Percentiles rank a stretch among this genome's conserved stretches.
These are phyloP conservation scores for Steatornis caripensis DNA, from an alignment of 2,113 vertebrate genomes.

Conservation along the genomic window DNA sequence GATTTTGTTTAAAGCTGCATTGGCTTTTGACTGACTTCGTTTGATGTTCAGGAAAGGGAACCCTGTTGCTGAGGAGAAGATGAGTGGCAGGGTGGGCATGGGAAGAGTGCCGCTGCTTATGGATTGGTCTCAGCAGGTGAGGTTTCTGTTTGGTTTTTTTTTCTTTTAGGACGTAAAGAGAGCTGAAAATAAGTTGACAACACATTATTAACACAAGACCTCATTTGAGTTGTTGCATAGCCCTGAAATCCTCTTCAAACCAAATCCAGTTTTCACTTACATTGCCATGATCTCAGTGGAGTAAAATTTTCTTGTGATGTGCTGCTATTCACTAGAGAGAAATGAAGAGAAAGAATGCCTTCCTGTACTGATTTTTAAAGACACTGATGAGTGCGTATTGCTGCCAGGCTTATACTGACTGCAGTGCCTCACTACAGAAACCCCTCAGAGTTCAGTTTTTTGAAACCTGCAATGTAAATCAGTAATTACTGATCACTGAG, in stretches of 20 bases:
- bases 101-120: neutral
- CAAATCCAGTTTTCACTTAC: neutral
- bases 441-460: neutral
- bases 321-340: neutral
- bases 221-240: neutral
- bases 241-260: neutral
- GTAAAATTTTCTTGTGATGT: neutral
- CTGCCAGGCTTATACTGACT: neutral
- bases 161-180: neutral
- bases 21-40: neutral
- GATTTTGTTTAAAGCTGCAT: neutral
- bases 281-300: neutral
- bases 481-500: neutral
- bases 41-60: neutral
- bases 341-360: neutral
- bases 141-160: neutral
- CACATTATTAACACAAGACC: neutral
- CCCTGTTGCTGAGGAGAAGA: neutral
- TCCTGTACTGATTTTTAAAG: neutral
- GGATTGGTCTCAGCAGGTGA: neutral
- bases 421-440: neutral
- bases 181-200: neutral
- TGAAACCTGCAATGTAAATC: neutral
- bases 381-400: neutral
- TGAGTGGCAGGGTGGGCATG: neutral